phyloP scores from a whole-genome alignment of 2,113 vertebrate species.

The Pampusana beccarii region DNA sequence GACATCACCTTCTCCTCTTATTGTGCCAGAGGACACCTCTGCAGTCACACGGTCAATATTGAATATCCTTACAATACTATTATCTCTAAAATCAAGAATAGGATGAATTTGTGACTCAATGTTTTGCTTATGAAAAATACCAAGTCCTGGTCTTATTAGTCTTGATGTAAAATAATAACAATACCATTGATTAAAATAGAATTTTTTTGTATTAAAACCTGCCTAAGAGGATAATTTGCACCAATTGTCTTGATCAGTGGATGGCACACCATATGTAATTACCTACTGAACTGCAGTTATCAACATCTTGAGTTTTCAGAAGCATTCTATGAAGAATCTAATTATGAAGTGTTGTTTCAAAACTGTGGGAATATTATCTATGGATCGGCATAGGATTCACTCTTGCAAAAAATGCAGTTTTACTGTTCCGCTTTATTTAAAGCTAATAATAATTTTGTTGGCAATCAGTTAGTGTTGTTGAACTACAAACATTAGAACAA shows the following conservation, averaged over 20 bases:
- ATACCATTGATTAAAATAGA: background rate
- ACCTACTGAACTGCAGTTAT: background rate
- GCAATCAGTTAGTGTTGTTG: background rate
- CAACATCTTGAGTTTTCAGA: background rate
- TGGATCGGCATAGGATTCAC: background rate
- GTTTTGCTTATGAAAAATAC: background rate
- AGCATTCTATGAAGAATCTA: background rate
- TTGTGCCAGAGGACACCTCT: background rate
- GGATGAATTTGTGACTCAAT: background rate
- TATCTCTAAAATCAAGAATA: background rate
- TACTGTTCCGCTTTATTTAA: background rate
- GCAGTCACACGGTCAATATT: background rate
- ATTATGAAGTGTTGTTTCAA: background rate
- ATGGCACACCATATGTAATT: background rate
- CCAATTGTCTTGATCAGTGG: background rate
- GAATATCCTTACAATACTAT: background rate
- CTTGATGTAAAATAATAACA: background rate
- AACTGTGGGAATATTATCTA: background rate
- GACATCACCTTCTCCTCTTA: background rate
- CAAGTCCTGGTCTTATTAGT: background rate
- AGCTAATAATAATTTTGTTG: background rate
- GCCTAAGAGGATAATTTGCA: background rate
- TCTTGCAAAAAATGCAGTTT: background rate
- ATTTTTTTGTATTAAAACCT: conserved; percentile 5
- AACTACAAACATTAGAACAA: background rate